phyloP scores from a whole-genome alignment of 2,797 vertebrate species.

The Sebastes trivittatus region DNA sequence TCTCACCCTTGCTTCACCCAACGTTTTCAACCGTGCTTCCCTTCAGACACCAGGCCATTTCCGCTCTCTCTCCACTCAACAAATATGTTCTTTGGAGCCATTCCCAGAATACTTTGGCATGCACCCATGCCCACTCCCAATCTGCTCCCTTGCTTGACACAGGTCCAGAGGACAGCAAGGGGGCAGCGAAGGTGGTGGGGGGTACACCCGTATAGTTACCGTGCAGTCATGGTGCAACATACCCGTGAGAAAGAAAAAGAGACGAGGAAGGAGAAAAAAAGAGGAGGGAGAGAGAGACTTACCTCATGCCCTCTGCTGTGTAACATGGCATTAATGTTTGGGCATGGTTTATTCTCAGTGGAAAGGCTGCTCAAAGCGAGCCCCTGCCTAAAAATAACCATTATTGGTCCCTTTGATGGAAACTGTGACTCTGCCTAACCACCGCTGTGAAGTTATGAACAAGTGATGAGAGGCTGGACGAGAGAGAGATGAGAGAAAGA shows the following conservation, averaged over 20 bases:
- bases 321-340: constrained; percentile 63
- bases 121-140: constrained; percentile 74
- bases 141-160: constrained; percentile 78
- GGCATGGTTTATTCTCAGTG: constrained; percentile 57
- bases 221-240: constrained; percentile 38
- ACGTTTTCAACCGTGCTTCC: constrained; percentile 68
- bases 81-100: constrained; percentile 87
- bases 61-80: constrained; percentile 83
- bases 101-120: constrained; percentile 86
- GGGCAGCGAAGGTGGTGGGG: constrained; percentile 64
- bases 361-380: constrained; percentile 43
- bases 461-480: constrained; percentile 71
- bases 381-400: constrained; percentile 67
- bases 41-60: constrained; percentile 82
- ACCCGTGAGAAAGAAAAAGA: constrained; percentile 23
- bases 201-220: constrained; percentile 57
- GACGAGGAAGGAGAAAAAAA: neutral
- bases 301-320: constrained; percentile 34
- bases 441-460: constrained; percentile 69
- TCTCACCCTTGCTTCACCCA: constrained; percentile 79
- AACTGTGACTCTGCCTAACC: constrained; percentile 67
- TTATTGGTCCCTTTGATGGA: constrained; percentile 69
- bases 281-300: neutral
- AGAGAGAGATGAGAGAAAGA: constrained; percentile 67
- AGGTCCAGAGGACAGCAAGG: constrained; percentile 78